These are phyloP conservation scores for Siderastrea radians DNA, from an alignment of 92 coral and sea anemone genomes.

Conservation along the genomic window DNA sequence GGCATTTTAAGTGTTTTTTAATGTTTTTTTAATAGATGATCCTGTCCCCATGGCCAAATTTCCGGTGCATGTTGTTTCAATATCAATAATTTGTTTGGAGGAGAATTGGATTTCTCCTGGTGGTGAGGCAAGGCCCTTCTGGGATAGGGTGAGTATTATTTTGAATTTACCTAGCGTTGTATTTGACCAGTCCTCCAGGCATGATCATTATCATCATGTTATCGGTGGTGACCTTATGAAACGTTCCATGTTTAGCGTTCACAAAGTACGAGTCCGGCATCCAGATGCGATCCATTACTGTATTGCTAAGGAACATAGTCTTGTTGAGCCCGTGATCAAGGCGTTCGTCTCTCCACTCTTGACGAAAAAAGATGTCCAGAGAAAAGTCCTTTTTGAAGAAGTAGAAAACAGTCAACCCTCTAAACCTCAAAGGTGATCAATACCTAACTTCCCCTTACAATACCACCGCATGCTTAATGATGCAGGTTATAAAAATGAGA, in stretches of 20 bases:
- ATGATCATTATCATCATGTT: constrained; percentile 92
- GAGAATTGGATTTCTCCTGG: too few relatives aligned
- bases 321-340: constrained; percentile 87
- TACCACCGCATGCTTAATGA: too few relatives aligned
- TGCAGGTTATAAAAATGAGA: too few relatives aligned
- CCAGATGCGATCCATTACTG: constrained; percentile 93
- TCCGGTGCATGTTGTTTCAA: too few relatives aligned
- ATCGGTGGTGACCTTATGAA: constrained; percentile 93
- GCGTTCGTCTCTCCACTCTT: constrained; percentile 91
- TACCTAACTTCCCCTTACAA: too few relatives aligned
- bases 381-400: constrained; percentile 81
- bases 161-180: constrained; percentile 83
- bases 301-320: constrained; percentile 89
- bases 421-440: too few relatives aligned
- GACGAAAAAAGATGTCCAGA: constrained; percentile 91
- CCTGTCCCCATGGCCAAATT: too few relatives aligned
- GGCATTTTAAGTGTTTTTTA: too few relatives aligned
- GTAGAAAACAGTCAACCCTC: neutral
- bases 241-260: constrained; percentile 94
- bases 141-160: neutral
- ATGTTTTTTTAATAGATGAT: too few relatives aligned
- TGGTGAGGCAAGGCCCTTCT: too few relatives aligned
- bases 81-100: too few relatives aligned
- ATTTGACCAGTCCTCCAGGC: constrained; percentile 86
- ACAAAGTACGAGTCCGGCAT: constrained; percentile 98